Conservation (phyloP, 2,888 invertebrate species). For the Atrina japonica region DNA sequence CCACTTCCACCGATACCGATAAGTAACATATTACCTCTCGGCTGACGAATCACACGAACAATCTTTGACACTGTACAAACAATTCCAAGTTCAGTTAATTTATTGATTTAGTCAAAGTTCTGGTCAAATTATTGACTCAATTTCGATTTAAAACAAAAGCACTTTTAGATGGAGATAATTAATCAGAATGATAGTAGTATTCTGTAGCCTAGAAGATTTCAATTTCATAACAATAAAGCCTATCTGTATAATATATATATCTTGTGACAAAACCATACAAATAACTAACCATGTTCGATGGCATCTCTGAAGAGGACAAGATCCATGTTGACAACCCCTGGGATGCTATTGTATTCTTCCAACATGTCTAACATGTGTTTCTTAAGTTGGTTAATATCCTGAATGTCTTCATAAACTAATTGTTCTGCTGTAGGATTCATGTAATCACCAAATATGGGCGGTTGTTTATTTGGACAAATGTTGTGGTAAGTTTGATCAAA, state of each 20-base stretch:
- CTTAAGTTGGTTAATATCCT: conserved; percentile 84
- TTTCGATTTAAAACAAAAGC: no score
- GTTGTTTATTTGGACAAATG: conserved; percentile 87
- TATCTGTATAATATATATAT: no score
- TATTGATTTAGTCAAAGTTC: no score
- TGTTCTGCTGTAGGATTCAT: conserved; percentile 85
- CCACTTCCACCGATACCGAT: conserved; percentile 94
- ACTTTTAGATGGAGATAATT: no score
- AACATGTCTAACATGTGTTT: conserved; percentile 84
- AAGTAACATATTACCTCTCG: conserved; percentile 90
- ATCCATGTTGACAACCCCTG: conserved; percentile 90
- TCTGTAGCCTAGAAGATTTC: no score
- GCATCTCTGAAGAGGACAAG: conserved; percentile 93
- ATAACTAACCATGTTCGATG: conserved; percentile 86
- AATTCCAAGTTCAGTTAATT: no score
- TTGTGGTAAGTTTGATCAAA: conserved; percentile 91
- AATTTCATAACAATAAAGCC: no score
- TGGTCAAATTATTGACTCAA: no score
- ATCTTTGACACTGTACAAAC: conserved; percentile 86
- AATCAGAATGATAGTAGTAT: no score
- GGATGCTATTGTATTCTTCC: conserved; percentile 90
- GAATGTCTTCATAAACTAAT: conserved; percentile 90
- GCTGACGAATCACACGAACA: conserved; percentile 90
- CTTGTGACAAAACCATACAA: no score
- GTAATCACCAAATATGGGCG: conserved; percentile 87